These are phyloP conservation scores for Halcyon senegalensis DNA, from an alignment of 2,113 vertebrate genomes.

Conservation along the genomic window DNA sequence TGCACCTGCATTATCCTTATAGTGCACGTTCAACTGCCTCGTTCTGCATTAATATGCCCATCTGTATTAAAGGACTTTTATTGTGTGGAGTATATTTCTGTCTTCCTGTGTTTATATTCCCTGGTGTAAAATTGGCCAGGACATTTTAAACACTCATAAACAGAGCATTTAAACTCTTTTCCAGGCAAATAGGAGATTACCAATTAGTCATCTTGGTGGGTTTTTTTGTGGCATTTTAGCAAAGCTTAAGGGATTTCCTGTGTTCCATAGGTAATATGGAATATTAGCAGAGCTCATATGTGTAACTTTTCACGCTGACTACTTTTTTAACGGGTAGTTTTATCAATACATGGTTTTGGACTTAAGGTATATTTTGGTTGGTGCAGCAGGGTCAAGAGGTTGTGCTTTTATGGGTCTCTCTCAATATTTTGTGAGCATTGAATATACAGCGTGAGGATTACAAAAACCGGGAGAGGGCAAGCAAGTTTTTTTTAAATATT, in stretches of 20 bases:
- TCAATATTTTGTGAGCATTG: background rate
- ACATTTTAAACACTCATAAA: background rate
- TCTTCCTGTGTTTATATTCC: background rate
- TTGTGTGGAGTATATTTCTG: background rate
- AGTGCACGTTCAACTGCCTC: background rate
- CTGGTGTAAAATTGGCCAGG: background rate
- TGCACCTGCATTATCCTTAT: background rate
- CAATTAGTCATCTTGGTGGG: no score
- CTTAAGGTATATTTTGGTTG: background rate
- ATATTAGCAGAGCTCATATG: background rate
- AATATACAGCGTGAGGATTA: background rate
- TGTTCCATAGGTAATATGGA: accelerated
- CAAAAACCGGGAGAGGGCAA: background rate
- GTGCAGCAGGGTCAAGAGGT: background rate
- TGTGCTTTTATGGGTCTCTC: background rate
- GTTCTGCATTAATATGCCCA: background rate
- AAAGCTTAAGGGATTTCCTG: background rate
- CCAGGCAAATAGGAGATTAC: background rate
- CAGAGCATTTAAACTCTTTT: background rate
- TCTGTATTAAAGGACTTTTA: background rate
- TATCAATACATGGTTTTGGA: background rate
- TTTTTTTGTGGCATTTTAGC: background rate
- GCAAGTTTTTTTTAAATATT: background rate
- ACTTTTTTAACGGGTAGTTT: background rate
- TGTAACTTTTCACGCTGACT: background rate